Evolutionary conservation across 2,113 vertebrate species (phyloP), one percentile per base, ranked within the genome.

Genomic region (Halcyon senegalensis): DNA sequence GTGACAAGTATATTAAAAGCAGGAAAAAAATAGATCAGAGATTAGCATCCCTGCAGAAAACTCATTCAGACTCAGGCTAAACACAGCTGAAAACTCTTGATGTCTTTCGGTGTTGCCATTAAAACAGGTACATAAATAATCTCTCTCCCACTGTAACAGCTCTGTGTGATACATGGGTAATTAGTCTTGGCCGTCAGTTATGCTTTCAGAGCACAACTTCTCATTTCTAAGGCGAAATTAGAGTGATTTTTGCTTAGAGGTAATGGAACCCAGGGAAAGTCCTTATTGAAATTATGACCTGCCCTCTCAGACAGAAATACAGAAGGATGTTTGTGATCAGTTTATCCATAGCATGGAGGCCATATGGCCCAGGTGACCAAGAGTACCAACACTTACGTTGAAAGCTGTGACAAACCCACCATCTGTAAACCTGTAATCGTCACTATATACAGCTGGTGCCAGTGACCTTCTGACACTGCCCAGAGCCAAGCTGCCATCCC

Each of bases 311-410:
- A 7, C 7, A 70, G 16, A 90, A 90, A 48, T 9, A 9, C 15
- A 84, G 76, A 37, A 58, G 33, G 14, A 24, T 90, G 4, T 25
- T 92, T 2, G 2, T 74, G 37, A 7, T 77, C 43, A 30, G 8
- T 43, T 87, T 58, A 5, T 55, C 35, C 8, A 4, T 4, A 37
- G 15, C 13, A 51, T 11, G 25, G 31, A 55, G 50, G 13, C 18
- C 56, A 31, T 8, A 7, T 35, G 31, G n/a, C 13, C 20, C 2
- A 2, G 37, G 24, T 67, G 37, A 44, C n/a, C 16, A 75, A 56
- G 11, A 51, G 39, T 9, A 37, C 23, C 30, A n/a, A 4, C 0
- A 1, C 2, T 21, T 73, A 19, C 0, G 0, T 60, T 35, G 18
- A 92, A 58, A 64, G 18, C 35, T 35, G 39, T 39, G 24, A 43